Conservation (phyloP, 2,113 vertebrate species). For the Gobio gobio region DNA sequence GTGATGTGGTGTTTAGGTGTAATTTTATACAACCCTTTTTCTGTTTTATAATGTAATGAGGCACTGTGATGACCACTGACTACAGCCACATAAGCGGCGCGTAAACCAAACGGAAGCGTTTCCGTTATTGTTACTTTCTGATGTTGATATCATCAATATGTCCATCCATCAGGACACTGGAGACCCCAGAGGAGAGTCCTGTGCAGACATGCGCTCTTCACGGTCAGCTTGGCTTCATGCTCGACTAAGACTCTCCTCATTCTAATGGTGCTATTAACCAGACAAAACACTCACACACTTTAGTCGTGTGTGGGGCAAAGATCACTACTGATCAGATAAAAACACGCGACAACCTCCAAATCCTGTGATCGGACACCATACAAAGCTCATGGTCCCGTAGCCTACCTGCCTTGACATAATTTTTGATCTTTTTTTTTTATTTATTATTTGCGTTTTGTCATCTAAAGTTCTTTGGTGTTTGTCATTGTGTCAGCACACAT, state of each 20-base stretch:
- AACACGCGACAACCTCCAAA: background rate
- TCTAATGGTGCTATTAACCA: slow-evolving; percentile 72
- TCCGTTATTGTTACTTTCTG: slow-evolving; percentile 10
- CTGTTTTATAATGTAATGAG: background rate
- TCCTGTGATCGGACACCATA: slow-evolving; percentile 13
- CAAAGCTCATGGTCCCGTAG: background rate
- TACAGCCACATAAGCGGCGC: background rate
- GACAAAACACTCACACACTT: slow-evolving; percentile 44
- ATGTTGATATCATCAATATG: slow-evolving; percentile 20
- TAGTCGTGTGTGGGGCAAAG: slow-evolving; percentile 19
- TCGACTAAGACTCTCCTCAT: slow-evolving; percentile 48
- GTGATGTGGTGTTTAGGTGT: no score
- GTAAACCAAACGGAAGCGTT: background rate
- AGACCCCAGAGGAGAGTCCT: slow-evolving; percentile 29
- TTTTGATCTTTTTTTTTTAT: background rate
- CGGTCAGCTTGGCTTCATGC: slow-evolving; percentile 52
- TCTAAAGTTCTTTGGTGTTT: background rate
- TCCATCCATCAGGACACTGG: slow-evolving; percentile 26
- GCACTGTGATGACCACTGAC: background rate
- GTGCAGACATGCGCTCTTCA: slow-evolving; percentile 59
- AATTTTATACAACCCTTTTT: no score
- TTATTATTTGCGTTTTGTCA: background rate
- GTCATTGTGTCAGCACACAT: slow-evolving; percentile 32
- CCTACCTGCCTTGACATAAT: background rate
- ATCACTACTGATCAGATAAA: slow-evolving; percentile 13